Conservation (phyloP, 2,113 vertebrate genomes). For the Coryphaenoides rupestris region DNA sequence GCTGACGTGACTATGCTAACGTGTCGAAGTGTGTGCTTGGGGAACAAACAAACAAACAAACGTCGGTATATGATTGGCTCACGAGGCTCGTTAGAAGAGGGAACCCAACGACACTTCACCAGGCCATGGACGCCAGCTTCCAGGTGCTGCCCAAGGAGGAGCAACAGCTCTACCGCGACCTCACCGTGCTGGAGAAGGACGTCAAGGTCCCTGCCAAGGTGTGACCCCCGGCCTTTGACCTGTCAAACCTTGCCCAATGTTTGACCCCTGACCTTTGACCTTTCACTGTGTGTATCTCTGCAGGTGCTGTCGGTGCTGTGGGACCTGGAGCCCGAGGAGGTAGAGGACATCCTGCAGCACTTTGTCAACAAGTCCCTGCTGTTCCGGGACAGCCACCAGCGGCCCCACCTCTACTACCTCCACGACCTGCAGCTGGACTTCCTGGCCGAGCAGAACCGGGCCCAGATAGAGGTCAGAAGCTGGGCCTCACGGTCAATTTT, state of each 20-base stretch:
- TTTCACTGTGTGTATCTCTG: background rate
- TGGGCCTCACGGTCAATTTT: too few relatives aligned
- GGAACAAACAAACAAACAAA: too few relatives aligned
- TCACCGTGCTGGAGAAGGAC: conserved; percentile 89
- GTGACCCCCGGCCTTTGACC: background rate
- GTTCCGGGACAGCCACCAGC: conserved; percentile 86
- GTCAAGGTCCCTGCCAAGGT: conserved; percentile 93
- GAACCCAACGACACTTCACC: too few relatives aligned
- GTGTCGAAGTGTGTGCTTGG: too few relatives aligned
- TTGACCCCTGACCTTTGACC: background rate
- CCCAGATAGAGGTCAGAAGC: conserved; percentile 76
- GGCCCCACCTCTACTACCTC: conserved; percentile 88
- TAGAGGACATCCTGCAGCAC: conserved; percentile 90
- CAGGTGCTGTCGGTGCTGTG: conserved; percentile 92
- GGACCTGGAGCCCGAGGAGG: conserved; percentile 90
- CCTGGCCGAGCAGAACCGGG: conserved; percentile 85
- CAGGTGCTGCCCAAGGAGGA: conserved; percentile 83
- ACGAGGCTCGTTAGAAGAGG: too few relatives aligned
- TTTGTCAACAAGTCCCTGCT: conserved; percentile 95
- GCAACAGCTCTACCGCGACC: conserved; percentile 84
- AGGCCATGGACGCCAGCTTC: conserved; percentile 93
- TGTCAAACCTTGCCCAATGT: too few relatives aligned
- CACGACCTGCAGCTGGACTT: conserved; percentile 97
- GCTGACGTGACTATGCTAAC: too few relatives aligned
- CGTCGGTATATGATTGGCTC: too few relatives aligned